A percentile compares a stretch with the other conserved stretches of the same genome.
phyloP scores from a whole-genome alignment of 2,888 invertebrate species.

The Orgyia antiqua region DNA sequence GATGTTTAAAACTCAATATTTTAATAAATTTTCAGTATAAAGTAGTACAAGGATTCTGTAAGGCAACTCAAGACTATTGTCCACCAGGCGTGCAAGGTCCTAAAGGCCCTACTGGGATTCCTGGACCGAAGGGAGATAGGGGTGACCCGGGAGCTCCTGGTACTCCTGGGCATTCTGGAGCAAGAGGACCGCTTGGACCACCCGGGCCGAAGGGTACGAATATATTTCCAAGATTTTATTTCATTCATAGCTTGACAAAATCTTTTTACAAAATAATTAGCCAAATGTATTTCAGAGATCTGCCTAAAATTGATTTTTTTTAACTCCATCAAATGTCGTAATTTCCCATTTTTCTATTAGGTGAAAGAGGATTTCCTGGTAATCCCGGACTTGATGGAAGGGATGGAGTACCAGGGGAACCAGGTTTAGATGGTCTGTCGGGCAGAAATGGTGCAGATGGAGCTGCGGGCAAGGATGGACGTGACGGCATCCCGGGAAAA shows the following conservation, averaged over 20 bases:
- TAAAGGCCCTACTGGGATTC: constrained; percentile 77
- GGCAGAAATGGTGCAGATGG: constrained; percentile 92
- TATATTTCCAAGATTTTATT: no score
- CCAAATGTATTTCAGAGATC: no score
- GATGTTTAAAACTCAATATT: no score
- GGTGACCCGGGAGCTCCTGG: constrained; percentile 84
- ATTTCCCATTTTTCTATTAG: no score
- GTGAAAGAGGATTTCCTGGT: constrained; percentile 84
- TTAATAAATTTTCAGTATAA: constrained; percentile 81
- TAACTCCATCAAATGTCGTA: no score
- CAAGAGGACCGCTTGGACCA: constrained; percentile 80
- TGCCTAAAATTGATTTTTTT: no score
- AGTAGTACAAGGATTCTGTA: constrained; percentile 90
- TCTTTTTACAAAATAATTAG: no score
- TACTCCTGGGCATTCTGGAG: constrained; percentile 83
- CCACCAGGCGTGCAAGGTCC: constrained; percentile 82
- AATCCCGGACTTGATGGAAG: constrained; percentile 88
- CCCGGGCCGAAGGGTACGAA: constrained; percentile 77
- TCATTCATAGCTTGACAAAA: no score
- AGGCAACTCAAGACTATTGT: constrained; percentile 89
- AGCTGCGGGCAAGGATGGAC: constrained; percentile 85
- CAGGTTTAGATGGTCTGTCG: constrained; percentile 91
- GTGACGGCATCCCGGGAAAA: constrained; percentile 82
- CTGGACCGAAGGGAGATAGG: constrained; percentile 81
- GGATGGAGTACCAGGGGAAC: constrained; percentile 94